Evolutionary conservation across 2,113 vertebrate species (phyloP).

Genomic region (Rostratula benghalensis): DNA sequence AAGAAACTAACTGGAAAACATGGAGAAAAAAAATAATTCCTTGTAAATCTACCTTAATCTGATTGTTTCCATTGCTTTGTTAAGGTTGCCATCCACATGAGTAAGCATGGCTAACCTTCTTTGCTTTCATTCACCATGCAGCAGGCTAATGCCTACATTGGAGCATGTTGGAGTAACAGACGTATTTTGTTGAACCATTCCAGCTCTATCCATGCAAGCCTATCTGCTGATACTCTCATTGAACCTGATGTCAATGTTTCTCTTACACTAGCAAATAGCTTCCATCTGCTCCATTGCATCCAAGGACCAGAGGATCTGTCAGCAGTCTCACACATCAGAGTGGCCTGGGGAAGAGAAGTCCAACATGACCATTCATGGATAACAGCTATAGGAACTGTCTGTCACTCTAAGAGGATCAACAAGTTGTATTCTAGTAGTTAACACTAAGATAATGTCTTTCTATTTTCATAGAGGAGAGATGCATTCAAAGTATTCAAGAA

Average conservation of each 20-base stretch:
- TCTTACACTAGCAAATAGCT: background rate
- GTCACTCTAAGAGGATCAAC: background rate
- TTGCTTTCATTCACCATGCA: fast-evolving
- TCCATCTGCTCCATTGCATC: background rate
- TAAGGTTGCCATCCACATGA: background rate
- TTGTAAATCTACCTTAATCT: background rate
- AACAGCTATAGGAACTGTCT: background rate
- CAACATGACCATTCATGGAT: background rate
- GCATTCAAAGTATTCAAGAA: background rate
- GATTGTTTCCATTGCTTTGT: background rate
- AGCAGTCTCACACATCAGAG: background rate
- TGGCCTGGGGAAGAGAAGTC: background rate
- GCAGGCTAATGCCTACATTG: background rate
- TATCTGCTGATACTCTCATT: background rate
- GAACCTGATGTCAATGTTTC: background rate
- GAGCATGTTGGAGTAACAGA: fast-evolving
- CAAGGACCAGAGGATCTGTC: background rate
- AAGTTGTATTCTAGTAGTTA: background rate
- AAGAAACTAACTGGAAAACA: background rate
- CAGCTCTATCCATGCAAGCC: background rate
- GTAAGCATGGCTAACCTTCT: background rate
- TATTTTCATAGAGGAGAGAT: background rate
- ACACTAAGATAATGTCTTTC: background rate
- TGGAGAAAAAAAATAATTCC: fast-evolving
- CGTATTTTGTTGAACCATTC: background rate